Evolutionary conservation across 64 coral and sea anemone genomes (phyloP), one percentile per base, ranked within the genome.

Genomic region (Dendrophyllia cribrosa): DNA sequence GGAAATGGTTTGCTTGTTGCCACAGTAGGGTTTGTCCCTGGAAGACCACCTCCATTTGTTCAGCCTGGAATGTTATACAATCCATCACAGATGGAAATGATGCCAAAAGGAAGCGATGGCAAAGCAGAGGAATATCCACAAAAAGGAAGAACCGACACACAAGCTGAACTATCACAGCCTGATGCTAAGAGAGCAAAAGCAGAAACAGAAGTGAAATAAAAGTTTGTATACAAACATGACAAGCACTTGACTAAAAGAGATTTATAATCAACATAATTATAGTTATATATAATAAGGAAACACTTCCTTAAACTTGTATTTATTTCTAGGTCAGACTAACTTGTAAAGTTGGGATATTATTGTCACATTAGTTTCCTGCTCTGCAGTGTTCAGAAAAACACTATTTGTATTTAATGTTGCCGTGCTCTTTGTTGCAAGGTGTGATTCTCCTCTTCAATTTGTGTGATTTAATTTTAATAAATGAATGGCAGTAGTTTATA

Each of bases 1-100:
- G 95, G 95, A 14, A 97, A 97, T 88, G 95, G 95, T 6, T 78
- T 97, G 66, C 75, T 97, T 47, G 93, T 97, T 72, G 80, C 95
- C 12, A 74, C 95, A 3, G 68, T 94, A 51, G 95, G 95, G 21
- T 88, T 94, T 62, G 87, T 97, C 9, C 95, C 92, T 20, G 88
- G 95, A 17, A 80, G 89, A 12, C 91, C 79, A 90, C 79, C 80
- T 6, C 86, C 87, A 43, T 60, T 97, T 74, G 88, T 75, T 79
- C 95, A 97, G 65, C 92, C 83, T 61, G 92, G 95, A 16, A 94
- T 93, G 77, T 61, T 97, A 43, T 97, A 97, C 25, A 82, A 76
- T 53, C 74, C 47, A 72, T 80, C 79, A 23, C 22, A 43, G 43
- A 56, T 84, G 12, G 87, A 82, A 63, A 89, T 87, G 75, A 61